Base-by-base conservation (phyloP, 2,888 invertebrate genomes). In the Pegoplata infirma region DNA sequence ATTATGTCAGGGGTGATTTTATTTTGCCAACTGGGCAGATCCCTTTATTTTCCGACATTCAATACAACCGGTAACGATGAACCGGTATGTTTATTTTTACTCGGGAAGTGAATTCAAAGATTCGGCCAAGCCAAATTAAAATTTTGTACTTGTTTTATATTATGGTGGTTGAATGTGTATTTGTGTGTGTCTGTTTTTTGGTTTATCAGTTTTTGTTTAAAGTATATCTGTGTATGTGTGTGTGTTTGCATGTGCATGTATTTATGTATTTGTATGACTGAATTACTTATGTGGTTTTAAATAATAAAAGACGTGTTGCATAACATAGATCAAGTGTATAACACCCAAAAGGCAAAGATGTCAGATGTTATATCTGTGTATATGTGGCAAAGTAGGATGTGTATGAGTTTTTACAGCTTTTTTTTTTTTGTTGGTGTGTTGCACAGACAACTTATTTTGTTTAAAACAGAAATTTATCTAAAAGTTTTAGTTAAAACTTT, bases 251-350 rank as follows among this genome's bases (percentile, higher is more conserved):
- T n/a, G n/a, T n/a, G n/a, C n/a, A n/a, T n/a, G n/a, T n/a, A n/a
- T n/a, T n/a, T n/a, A n/a, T n/a, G n/a, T n/a, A n/a, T n/a, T n/a
- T n/a, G 23, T 23, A 19, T 36, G 44, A 46, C 16, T 64, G 63
- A 64, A 69, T 58, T 76, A 64, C 69, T 44, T 69, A 56, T 76
- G 69, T 69, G 75, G 75, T 56, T 76, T 68, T 58, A 78, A 64
- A 78, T 78, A 78, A 68, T 69, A 73, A 46, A 69, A 68, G 77
- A 73, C 46, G 53, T 78, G 77, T 73, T 78, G 68, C 77, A 64
- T 78, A 64, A 58, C 77, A 73, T 64, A 78, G 77, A 73, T 78
- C 77, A 78, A 73, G 77, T 78, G 68, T 59, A 68, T 78, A 59
- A 78, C 63, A 73, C 73, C 73, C 68, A 73, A 47, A 73, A 68